Base-by-base conservation (phyloP, 2,113 vertebrate genomes). In the Hucho hucho region DNA sequence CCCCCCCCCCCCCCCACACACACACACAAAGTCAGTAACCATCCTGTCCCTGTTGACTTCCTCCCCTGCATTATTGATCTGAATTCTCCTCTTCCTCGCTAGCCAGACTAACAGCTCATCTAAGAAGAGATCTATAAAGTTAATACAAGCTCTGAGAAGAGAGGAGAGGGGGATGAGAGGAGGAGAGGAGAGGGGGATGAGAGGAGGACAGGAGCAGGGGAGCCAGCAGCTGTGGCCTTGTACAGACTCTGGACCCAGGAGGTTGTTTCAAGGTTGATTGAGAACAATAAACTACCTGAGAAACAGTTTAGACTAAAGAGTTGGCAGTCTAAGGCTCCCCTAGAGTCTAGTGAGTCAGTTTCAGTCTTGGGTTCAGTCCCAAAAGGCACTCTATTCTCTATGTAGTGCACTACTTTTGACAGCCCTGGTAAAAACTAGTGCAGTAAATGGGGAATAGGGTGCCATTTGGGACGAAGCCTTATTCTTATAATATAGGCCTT, bases 211-310 rank as follows among this genome's bases (percentile, higher is more conserved):
- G 64, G 16, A 53, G 25, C 7, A 22, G 64, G 14, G 24, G 64
- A 14, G 74, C 64, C 7, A 72, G 75, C 29, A n/a, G 63, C 74
- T 59, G 76, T 65, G 79, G 74, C 75, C 76, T 82, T 75, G 68
- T 83, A 85, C 76, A 84, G 80, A 76, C 79, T 75, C 82, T 80
- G 73, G 87, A 83, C 53, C 75, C 72, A 81, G 12, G 88, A 84
- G 89, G 87, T 90, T 89, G 90, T 91, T 90, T 92, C 90, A 92
- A 93, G 92, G 91, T 91, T 91, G 91, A 92, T 88, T 88, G 88
- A 77, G 73, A 90, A 91, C 84, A 87, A 88, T 88, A 89, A 87
- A 90, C 84, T 87, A 85, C 81, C 74, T 77, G 75, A 76, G 81
- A 70, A 79, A 84, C 79, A 82, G 77, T 87, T 85, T 81, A 66